A percentile compares a stretch with the other conserved stretches of the same genome.
Conservation (phyloP, 1,140 invertebrate species). For the Drosophila nigrodunni region DNA sequence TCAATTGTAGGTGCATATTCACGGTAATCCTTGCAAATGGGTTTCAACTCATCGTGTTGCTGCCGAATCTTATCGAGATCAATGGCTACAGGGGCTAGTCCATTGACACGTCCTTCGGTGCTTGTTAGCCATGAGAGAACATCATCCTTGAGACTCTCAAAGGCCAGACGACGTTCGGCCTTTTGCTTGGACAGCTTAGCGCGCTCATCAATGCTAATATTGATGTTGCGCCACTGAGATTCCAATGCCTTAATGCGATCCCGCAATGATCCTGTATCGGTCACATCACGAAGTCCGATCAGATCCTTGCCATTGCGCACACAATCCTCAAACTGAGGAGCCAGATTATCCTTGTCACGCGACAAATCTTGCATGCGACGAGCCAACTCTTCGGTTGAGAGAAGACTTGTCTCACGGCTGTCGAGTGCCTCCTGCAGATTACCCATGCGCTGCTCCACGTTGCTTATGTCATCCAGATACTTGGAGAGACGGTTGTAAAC, state of each 20-base stretch:
- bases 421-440: conserved; percentile 91
- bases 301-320: conserved; percentile 92
- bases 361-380: conserved; percentile 87
- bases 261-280: conserved; percentile 93
- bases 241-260: conserved; percentile 95
- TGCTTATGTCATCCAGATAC: conserved; percentile 89
- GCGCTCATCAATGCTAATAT: conserved; percentile 92
- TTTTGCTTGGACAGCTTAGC: conserved; percentile 92
- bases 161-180: conserved; percentile 93
- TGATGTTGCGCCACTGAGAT: conserved; percentile 94
- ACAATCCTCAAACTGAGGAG: conserved; percentile 90
- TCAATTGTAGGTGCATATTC: conserved; percentile 94
- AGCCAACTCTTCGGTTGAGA: conserved; percentile 89
- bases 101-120: conserved; percentile 90
- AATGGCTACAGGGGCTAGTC: conserved; percentile 92
- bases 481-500: conserved; percentile 89
- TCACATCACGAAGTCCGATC: conserved; percentile 95
- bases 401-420: conserved; percentile 88
- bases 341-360: conserved; percentile 83
- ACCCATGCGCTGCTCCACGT: conserved; percentile 90
- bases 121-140: conserved; percentile 93
- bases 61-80: conserved; percentile 93
- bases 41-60: conserved; percentile 95
- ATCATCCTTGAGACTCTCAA: conserved; percentile 93
- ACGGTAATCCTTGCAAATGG: conserved; percentile 94